phyloP scores from a whole-genome alignment of 2,888 invertebrate species.

The Acronicta leporina region DNA sequence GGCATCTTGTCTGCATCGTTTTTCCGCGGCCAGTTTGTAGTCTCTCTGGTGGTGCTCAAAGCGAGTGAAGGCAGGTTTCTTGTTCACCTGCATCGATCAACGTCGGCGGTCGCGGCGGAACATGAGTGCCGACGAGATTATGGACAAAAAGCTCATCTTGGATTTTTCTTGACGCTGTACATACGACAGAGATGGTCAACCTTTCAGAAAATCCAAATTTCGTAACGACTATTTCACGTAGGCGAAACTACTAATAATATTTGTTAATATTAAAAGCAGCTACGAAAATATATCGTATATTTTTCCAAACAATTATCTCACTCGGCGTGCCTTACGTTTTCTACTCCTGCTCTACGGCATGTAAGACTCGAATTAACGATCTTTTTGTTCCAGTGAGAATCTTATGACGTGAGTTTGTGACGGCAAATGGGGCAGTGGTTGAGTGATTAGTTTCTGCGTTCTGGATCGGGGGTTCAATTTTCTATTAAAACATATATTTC shows the following conservation, averaged over 20 bases:
- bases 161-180: slow-evolving; percentile 52
- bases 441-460: too few relatives aligned
- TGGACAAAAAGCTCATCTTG: slow-evolving; percentile 64
- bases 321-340: too few relatives aligned
- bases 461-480: too few relatives aligned
- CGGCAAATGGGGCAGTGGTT: background rate
- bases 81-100: slow-evolving; percentile 85
- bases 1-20: background rate
- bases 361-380: slow-evolving; percentile 60
- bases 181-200: slow-evolving; percentile 7
- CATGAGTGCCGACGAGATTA: slow-evolving; percentile 69
- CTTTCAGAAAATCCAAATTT: too few relatives aligned
- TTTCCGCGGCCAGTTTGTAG: slow-evolving; percentile 48
- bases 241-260: too few relatives aligned
- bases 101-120: slow-evolving; percentile 70
- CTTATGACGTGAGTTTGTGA: slow-evolving; percentile 24
- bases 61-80: slow-evolving; percentile 74
- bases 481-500: too few relatives aligned
- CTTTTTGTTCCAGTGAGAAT: slow-evolving; percentile 43
- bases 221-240: too few relatives aligned
- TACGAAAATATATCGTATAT: too few relatives aligned
- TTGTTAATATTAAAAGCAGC: too few relatives aligned
- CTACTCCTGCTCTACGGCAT: slow-evolving; percentile 18
- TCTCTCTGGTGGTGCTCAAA: slow-evolving; percentile 47
- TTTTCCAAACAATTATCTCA: too few relatives aligned